Conservation (phyloP, 2,113 vertebrate species). For the Lota lota region DNA sequence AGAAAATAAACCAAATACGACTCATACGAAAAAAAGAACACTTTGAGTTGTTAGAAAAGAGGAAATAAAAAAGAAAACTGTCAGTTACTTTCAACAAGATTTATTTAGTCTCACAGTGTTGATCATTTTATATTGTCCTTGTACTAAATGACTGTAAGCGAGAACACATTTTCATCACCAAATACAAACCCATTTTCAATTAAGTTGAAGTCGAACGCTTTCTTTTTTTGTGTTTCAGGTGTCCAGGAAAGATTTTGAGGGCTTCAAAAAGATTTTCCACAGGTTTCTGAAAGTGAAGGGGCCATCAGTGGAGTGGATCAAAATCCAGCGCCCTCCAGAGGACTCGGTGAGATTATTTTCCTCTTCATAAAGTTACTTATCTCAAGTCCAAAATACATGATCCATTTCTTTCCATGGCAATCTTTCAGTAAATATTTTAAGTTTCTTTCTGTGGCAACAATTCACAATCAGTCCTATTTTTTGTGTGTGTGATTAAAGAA, state of each 20-base stretch:
- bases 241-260: conserved; percentile 89
- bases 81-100: not conserved
- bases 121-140: not conserved
- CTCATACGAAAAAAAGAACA: not conserved
- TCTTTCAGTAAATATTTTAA: not conserved
- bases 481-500: too few relatives aligned
- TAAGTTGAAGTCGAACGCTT: not conserved
- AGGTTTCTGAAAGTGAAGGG: conserved; percentile 96
- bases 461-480: not conserved
- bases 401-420: not conserved
- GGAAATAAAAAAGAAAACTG: not conserved
- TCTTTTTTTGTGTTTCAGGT: conserved; percentile 69
- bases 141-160: not conserved
- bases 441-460: not conserved
- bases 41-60: not conserved
- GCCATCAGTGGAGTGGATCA: conserved; percentile 92
- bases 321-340: conserved; percentile 93
- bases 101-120: not conserved
- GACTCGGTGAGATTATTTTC: conserved; percentile 82
- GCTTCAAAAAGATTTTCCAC: conserved; percentile 94
- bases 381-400: not conserved
- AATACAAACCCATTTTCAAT: not conserved
- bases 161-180: not conserved
- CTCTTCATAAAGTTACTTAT: too few relatives aligned
- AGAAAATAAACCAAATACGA: too few relatives aligned